Evolutionary conservation across 2,113 vertebrate species (phyloP).

Genomic region (Centrocercus urophasianus): DNA sequence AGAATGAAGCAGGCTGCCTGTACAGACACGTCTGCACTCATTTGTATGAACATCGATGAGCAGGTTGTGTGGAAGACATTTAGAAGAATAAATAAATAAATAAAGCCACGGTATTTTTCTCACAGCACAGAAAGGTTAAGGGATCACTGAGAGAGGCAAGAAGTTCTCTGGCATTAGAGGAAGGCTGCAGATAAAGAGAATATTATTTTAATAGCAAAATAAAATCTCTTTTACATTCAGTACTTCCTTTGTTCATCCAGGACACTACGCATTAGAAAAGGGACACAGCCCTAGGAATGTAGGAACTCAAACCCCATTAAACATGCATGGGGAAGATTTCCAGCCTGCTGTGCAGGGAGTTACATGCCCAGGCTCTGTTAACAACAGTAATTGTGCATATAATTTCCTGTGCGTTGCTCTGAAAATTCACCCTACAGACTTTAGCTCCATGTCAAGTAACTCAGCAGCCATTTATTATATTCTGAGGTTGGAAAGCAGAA

Average conservation of each 20-base stretch:
- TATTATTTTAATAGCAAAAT: conserved; percentile 57
- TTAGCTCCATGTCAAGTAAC: conserved; percentile 61
- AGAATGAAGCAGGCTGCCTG: conserved; percentile 1
- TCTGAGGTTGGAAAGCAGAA: conserved; percentile 1
- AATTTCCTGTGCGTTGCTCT: conserved; percentile 69
- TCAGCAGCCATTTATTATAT: conserved; percentile 53
- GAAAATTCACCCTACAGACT: conserved; percentile 75
- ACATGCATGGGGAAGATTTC: conserved; percentile 75
- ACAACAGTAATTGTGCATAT: conserved; percentile 79
- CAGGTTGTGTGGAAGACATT: conserved; percentile 22
- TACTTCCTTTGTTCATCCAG: conserved; percentile 69
- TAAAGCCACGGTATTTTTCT: neutral
- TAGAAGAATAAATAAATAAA: neutral
- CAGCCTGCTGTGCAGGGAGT: conserved; percentile 77
- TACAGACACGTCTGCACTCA: neutral
- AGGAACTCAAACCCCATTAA: conserved; percentile 76
- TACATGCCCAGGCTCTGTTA: conserved; percentile 78
- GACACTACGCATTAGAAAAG: conserved; percentile 63
- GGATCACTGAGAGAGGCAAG: conserved; percentile 37
- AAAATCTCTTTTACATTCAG: conserved; percentile 49
- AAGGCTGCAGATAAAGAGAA: conserved; percentile 45
- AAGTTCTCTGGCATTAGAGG: conserved; percentile 37
- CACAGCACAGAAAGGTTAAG: conserved; percentile 42
- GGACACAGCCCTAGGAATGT: conserved; percentile 72
- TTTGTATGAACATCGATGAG: conserved; percentile 32